phyloP scores from a whole-genome alignment of 2,113 vertebrate genomes.

The Ahaetulla prasina region DNA sequence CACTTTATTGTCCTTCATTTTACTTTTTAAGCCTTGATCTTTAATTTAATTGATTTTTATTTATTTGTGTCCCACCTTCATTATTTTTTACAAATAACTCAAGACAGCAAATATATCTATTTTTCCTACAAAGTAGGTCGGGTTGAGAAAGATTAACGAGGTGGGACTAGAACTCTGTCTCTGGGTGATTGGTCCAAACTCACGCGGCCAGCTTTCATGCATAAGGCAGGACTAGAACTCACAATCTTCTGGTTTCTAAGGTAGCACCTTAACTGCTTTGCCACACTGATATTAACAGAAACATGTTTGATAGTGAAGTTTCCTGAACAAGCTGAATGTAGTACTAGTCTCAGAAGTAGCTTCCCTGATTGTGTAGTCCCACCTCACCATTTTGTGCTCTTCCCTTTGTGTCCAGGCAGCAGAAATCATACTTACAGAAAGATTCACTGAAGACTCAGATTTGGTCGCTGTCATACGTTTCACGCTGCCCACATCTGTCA shows the following conservation, averaged over 20 bases:
- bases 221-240: too few relatives aligned
- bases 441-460: conserved; percentile 32
- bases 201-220: too few relatives aligned
- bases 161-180: background rate
- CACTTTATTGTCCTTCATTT: background rate
- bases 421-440: conserved; percentile 45
- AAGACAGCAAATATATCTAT: background rate
- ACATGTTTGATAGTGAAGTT: background rate
- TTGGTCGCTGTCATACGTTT: conserved; percentile 67
- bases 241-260: too few relatives aligned
- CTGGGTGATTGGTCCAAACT: too few relatives aligned
- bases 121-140: background rate
- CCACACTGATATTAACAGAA: background rate
- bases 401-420: background rate
- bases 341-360: background rate
- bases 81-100: background rate
- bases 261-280: too few relatives aligned
- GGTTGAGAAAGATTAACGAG: background rate
- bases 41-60: background rate
- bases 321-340: background rate
- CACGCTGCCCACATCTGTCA: conserved; percentile 91
- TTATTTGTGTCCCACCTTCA: background rate
- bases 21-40: background rate
- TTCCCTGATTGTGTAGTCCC: background rate
- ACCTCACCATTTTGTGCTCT: background rate